phyloP scores from a whole-genome alignment of 2,888 invertebrate genomes.

The Eledone cirrhosa region DNA sequence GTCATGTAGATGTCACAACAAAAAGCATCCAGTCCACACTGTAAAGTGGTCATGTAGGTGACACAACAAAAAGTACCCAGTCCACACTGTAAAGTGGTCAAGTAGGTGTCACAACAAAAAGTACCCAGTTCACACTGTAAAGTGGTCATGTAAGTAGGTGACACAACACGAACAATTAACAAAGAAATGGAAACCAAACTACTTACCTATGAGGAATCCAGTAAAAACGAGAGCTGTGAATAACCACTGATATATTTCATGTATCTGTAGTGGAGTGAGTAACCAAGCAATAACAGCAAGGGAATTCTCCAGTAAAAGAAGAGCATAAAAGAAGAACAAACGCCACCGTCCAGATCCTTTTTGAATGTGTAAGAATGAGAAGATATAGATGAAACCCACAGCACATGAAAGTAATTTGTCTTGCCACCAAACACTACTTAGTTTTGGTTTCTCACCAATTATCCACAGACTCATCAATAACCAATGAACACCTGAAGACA shows the following conservation, averaged over 20 bases:
- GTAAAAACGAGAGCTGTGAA: conserved; percentile 49
- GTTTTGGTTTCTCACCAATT: conserved; percentile 75
- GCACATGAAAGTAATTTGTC: conserved; percentile 73
- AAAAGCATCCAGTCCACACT: too few species aligned
- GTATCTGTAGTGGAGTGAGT: background rate
- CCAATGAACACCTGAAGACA: conserved; percentile 73
- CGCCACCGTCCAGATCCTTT: conserved; percentile 63
- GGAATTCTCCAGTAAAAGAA: conserved; percentile 62
- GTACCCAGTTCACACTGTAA: too few species aligned
- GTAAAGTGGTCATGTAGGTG: too few species aligned
- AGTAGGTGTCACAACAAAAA: too few species aligned
- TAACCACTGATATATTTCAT: background rate
- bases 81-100: too few species aligned
- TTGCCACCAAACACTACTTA: conserved; percentile 74
- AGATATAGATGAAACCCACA: conserved; percentile 65
- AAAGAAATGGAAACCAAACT: too few species aligned
- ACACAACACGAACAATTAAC: too few species aligned
- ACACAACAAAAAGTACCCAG: too few species aligned
- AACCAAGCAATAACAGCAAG: conserved; percentile 66
- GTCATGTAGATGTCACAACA: too few species aligned
- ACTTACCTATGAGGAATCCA: conserved; percentile 52
- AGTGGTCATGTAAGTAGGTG: too few species aligned
- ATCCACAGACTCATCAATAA: conserved; percentile 80
- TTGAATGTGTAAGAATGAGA: conserved; percentile 63
- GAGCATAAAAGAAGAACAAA: conserved; percentile 61